A percentile compares a stretch with the other conserved stretches of the same genome.
These are phyloP conservation scores for Tetramorium alpestre DNA, from an alignment of 1,140 invertebrate genomes.

Conservation along the genomic window DNA sequence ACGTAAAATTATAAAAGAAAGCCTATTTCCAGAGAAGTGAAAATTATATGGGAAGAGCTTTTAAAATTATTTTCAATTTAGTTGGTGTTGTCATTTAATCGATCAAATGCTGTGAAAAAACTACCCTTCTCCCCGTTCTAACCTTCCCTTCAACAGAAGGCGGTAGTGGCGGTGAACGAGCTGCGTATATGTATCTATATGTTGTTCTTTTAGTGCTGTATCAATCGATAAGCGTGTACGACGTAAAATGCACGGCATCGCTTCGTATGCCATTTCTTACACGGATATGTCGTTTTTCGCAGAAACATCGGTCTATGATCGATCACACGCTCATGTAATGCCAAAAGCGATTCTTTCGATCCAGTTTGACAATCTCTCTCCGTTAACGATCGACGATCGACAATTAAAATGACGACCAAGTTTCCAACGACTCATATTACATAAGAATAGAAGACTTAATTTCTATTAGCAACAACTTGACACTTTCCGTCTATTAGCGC, in stretches of 20 bases:
- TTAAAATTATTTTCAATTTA: slow-evolving; percentile 21
- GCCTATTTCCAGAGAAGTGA: neutral
- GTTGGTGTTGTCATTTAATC: slow-evolving; percentile 1
- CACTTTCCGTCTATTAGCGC: neutral
- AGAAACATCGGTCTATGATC: slow-evolving; percentile 1
- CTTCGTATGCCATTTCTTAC: slow-evolving; percentile 9
- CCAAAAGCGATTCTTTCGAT: neutral
- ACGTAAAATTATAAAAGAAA: neutral
- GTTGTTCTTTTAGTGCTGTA: slow-evolving; percentile 66
- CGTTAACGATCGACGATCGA: neutral
- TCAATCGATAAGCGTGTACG: slow-evolving; percentile 66
- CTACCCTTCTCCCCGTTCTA: neutral
- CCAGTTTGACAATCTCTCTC: neutral
- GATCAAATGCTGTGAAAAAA: slow-evolving; percentile 5
- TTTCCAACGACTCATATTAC: neutral
- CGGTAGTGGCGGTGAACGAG: neutral
- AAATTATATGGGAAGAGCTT: neutral
- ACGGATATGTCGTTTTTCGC: neutral
- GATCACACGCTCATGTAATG: neutral
- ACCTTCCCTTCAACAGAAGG: neutral
- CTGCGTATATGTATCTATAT: slow-evolving; percentile 37
- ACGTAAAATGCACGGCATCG: slow-evolving; percentile 62
- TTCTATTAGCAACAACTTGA: neutral
- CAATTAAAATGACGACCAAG: neutral
- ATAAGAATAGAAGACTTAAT: neutral